phyloP scores from a whole-genome alignment of 2,113 vertebrate genomes.

The Brachyhypopomus gauderio region DNA sequence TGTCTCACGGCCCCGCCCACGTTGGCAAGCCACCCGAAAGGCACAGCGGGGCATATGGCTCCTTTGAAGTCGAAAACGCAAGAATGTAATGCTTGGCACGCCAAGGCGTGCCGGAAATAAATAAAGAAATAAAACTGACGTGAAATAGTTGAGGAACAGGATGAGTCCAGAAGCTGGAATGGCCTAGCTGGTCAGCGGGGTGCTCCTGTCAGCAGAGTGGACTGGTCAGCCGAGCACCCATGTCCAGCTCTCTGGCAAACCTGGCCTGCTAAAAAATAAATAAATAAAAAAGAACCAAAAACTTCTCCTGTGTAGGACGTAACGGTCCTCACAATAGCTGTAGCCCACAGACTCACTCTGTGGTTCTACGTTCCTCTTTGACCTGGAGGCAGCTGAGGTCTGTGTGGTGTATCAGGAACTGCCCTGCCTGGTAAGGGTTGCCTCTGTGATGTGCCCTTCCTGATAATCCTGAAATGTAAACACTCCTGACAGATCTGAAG shows the following conservation, averaged over 20 bases:
- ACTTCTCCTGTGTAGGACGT: too few relatives aligned
- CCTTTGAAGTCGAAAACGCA: slow-evolving; percentile 36
- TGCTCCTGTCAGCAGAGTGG: neutral
- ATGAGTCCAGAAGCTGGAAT: neutral
- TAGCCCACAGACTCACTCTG: slow-evolving; percentile 12
- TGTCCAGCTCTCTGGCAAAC: too few relatives aligned
- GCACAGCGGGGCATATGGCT: slow-evolving; percentile 5
- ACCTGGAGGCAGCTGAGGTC: slow-evolving; percentile 22
- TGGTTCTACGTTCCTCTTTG: slow-evolving; percentile 21
- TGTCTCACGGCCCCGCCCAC: slow-evolving; percentile 24
- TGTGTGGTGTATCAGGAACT: slow-evolving; percentile 25
- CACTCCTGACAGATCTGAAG: slow-evolving; percentile 31
- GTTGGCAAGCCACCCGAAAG: slow-evolving; percentile 3
- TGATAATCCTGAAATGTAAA: slow-evolving; percentile 46
- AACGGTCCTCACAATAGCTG: neutral
- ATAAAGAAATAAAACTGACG: slow-evolving; percentile 1
- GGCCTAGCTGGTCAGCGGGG: neutral
- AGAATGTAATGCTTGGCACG: slow-evolving; percentile 7
- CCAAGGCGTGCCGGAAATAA: slow-evolving; percentile 12
- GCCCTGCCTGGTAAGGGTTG: slow-evolving; percentile 25
- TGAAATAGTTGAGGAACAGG: slow-evolving; percentile 28
- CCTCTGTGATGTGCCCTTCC: slow-evolving; percentile 42
- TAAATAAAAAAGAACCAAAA: too few relatives aligned
- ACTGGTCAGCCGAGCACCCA: too few relatives aligned
- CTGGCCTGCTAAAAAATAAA: too few relatives aligned